These are phyloP conservation scores for Polymixis lichenea DNA, from an alignment of 2,888 invertebrate species.

Conservation along the genomic window DNA sequence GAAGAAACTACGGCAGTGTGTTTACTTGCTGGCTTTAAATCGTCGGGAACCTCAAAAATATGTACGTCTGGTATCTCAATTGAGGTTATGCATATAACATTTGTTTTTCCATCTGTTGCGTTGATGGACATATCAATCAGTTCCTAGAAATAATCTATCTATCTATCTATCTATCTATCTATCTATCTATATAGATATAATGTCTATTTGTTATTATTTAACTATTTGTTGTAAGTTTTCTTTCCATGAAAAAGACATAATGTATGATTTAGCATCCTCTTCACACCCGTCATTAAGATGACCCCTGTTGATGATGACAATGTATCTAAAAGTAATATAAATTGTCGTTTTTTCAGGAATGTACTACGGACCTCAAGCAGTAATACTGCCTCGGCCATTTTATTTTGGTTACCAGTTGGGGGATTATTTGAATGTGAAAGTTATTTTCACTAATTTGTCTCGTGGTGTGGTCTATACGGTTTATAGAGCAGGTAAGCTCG, in stretches of 20 bases:
- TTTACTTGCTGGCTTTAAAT: neutral
- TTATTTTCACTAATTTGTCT: neutral
- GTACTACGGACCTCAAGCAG: neutral
- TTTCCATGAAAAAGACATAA: too few relatives aligned
- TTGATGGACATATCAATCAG: too few relatives aligned
- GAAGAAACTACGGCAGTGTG: too few relatives aligned
- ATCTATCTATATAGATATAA: too few relatives aligned
- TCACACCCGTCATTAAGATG: too few relatives aligned
- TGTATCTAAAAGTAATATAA: too few relatives aligned
- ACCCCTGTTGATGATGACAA: too few relatives aligned
- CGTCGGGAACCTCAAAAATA: neutral
- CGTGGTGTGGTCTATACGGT: neutral
- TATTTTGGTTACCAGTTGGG: neutral
- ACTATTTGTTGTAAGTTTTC: too few relatives aligned
- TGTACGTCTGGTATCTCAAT: neutral
- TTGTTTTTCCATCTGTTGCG: neutral
- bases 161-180: too few relatives aligned
- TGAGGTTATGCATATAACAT: neutral
- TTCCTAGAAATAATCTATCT: too few relatives aligned
- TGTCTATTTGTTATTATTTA: too few relatives aligned
- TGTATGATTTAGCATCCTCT: too few relatives aligned
- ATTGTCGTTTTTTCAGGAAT: neutral
- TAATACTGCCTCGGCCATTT: neutral
- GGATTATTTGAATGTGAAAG: neutral
- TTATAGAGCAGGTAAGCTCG: neutral